A percentile compares a stretch with the other conserved stretches of the same genome.
phyloP scores from a whole-genome alignment of 2,888 invertebrate species.

The Gasteruption jaculator region DNA sequence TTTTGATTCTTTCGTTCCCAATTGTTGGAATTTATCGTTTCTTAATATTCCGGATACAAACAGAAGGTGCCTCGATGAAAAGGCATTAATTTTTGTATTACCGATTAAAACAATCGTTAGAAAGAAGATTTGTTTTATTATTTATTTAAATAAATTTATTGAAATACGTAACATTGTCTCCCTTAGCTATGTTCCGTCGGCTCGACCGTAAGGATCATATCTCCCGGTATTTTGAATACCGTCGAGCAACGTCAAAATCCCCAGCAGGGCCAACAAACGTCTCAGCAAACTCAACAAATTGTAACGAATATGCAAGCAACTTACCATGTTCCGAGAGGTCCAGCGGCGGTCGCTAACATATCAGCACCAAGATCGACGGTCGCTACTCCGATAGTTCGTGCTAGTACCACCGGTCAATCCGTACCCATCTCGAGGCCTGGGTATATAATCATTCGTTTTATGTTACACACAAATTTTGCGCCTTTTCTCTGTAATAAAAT shows the following conservation, averaged over 20 bases:
- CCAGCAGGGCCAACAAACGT: constrained; percentile 33
- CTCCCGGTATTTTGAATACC: constrained; percentile 42
- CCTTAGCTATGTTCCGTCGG: constrained; percentile 45
- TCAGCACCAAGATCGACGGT: constrained; percentile 66
- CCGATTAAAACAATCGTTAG: too few species aligned
- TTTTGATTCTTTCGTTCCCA: too few species aligned
- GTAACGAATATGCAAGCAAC: constrained; percentile 48
- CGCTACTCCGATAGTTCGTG: constrained; percentile 53
- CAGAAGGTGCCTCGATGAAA: too few species aligned
- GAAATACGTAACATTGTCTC: too few species aligned
- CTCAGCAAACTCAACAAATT: constrained; percentile 41
- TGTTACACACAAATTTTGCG: constrained; percentile 1
- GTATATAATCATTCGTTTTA: constrained; percentile 24
- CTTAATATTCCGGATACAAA: too few species aligned
- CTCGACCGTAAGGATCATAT: constrained; percentile 45
- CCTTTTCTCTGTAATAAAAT: neutral
- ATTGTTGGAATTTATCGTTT: too few species aligned
- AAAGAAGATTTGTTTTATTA: too few species aligned
- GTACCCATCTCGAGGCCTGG: constrained; percentile 42
- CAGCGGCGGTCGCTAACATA: constrained; percentile 72
- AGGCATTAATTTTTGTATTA: too few species aligned
- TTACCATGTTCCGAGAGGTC: constrained; percentile 57
- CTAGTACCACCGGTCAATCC: constrained; percentile 40
- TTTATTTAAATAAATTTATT: constrained; percentile 15
- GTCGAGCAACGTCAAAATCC: constrained; percentile 43